Conservation (phyloP, 2,113 vertebrate species). For the Platichthys flesus region DNA sequence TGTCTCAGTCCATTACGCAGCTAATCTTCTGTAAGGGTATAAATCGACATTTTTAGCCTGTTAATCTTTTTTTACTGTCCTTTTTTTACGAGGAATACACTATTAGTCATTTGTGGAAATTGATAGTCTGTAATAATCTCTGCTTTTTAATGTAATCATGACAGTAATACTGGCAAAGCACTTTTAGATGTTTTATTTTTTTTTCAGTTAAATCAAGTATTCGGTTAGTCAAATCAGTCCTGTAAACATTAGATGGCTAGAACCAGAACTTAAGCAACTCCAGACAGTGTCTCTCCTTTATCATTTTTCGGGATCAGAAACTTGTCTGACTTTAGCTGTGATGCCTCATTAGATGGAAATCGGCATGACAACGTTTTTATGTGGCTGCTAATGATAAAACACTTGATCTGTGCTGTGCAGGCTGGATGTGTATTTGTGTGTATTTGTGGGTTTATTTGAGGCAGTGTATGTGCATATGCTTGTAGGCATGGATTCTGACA, state of each 20-base stretch:
- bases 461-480: neutral
- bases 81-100: neutral
- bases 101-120: slow-evolving; percentile 22
- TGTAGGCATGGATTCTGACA: neutral
- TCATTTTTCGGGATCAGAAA: neutral
- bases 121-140: slow-evolving; percentile 32
- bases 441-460: neutral
- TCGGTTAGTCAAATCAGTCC: slow-evolving; percentile 20
- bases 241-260: neutral
- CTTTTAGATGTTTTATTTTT: slow-evolving; percentile 1
- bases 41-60: slow-evolving; percentile 29
- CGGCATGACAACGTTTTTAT: slow-evolving; percentile 6
- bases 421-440: neutral
- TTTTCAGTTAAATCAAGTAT: slow-evolving; percentile 32
- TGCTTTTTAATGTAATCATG: slow-evolving; percentile 32
- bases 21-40: slow-evolving; percentile 30
- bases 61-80: slow-evolving; percentile 42
- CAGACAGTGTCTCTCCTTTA: neutral
- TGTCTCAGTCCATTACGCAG: slow-evolving; percentile 31
- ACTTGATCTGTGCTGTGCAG: neutral
- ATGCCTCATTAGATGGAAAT: slow-evolving; percentile 24
- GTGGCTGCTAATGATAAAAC: slow-evolving; percentile 17
- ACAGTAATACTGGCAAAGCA: slow-evolving; percentile 2
- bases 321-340: neutral
- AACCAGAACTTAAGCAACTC: neutral